Evolutionary conservation across 2,113 vertebrate species (phyloP).

Genomic region (Nematolebias whitei): DNA sequence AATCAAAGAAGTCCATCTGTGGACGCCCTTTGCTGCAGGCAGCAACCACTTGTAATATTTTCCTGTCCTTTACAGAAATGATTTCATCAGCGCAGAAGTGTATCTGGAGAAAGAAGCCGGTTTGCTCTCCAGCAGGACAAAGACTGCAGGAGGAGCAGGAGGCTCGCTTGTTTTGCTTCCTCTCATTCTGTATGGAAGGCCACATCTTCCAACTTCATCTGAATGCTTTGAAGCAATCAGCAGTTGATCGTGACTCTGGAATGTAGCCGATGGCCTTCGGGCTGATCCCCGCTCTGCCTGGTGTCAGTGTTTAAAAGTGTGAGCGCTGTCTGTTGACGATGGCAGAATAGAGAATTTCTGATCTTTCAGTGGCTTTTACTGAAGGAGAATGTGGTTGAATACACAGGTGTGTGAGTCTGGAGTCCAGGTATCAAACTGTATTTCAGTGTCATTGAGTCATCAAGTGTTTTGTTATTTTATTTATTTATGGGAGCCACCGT

Average conservation of each 20-base stretch:
- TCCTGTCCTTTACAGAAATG: conserved; percentile 11
- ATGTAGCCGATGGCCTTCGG: conserved; percentile 22
- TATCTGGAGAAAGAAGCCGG: no score
- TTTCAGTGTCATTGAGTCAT: no score
- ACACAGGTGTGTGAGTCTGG: no score
- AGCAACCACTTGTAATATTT: conserved; percentile 34
- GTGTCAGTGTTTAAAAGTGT: conserved; percentile 17
- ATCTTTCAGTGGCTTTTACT: conserved; percentile 13
- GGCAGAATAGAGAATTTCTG: conserved; percentile 5
- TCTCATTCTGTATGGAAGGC: conserved; percentile 16
- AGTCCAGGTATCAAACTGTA: no score
- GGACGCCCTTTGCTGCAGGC: conserved; percentile 21
- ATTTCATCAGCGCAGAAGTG: conserved; percentile 31
- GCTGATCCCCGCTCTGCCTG: conserved; percentile 10
- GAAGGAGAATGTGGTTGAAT: neutral
- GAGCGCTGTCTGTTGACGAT: neutral
- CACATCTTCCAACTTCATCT: conserved; percentile 38
- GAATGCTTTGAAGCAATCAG: conserved; percentile 35
- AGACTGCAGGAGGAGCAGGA: conserved; percentile 4
- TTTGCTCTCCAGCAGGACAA: conserved; percentile 17
- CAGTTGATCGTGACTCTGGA: conserved; percentile 43
- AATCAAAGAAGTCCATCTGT: conserved; percentile 13
- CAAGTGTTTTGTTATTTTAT: no score
- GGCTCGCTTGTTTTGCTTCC: conserved; percentile 21
- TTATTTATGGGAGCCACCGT: no score